Evolutionary conservation across 30 jellyfish, hydroid and myxozoan species (phyloP), one percentile per base, ranked within the genome.

Genomic region (Rhopilema esculentum): DNA sequence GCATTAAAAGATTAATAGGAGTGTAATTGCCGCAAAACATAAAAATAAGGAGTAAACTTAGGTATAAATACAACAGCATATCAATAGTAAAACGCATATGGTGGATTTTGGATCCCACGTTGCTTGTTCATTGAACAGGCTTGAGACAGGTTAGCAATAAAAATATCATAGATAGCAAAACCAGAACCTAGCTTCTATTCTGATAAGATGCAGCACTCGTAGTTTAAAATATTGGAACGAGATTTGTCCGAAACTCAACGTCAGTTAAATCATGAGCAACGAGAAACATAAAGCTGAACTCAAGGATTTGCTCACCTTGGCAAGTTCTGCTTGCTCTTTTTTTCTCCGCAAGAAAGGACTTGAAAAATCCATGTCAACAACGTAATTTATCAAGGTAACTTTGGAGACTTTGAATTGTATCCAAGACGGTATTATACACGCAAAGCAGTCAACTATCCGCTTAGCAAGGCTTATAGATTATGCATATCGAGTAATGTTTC

Each of bases 331-430:
- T 16, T 73, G 69, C 22, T 16, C 24, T 40, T n/a, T 66, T n/a
- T 9, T 40, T 18, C 84, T 64, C 27, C 68, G 84, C 29, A 73
- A 4, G 69, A 31, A 73, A 9, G 84, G 84, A 23, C 84, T 73
- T 32, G 69, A 49, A 2, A 73, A 40, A 73, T 31, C 51, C 84
- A 73, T 73, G 84, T 1, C 84, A 31, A 48, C 69, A 27, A 31
- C 57, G 12, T 12, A 40, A 40, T 40, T 40, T 40, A 40, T 40
- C 57, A 40, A 40, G 57, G 57, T 40, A 40, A 40, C 57, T 40
- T 40, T 40, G 57, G 57, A 40, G 57, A 40, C 57, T 40, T 40
- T 40, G 57, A 40, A 40, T 40, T 40, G 57, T 40, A 40, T 40
- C 57, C 57, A 40, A 40, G 57, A 6, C 57, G 12, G 57, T 40